Percentiles rank a stretch among this genome's conserved stretches.
These are phyloP conservation scores for Tetramorium alpestre DNA, from an alignment of 1,140 invertebrate genomes.

Conservation along the genomic window DNA sequence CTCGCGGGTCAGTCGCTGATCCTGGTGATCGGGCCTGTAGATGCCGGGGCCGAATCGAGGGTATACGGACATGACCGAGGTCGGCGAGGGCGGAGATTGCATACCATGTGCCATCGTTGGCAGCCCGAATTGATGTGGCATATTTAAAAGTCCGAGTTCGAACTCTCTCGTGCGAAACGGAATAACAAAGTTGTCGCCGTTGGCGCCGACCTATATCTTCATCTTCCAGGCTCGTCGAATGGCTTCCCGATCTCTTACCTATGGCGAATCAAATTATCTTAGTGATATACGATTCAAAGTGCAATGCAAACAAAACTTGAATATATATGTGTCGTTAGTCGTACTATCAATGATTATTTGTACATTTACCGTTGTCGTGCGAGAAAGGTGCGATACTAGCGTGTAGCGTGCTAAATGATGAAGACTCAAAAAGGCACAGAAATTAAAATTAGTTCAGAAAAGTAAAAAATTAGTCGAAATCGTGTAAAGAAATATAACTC, in stretches of 20 bases:
- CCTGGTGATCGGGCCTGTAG: conserved; percentile 89
- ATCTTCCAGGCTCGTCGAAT: conserved; percentile 51
- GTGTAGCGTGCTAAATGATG: background rate
- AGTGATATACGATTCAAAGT: background rate
- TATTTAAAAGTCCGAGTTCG: conserved; percentile 83
- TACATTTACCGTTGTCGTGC: background rate
- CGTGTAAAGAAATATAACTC: background rate
- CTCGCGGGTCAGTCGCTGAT: conserved; percentile 95
- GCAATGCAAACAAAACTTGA: background rate
- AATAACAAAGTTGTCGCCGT: conserved; percentile 37
- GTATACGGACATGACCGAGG: conserved; percentile 88
- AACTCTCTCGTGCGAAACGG: conserved; percentile 4
- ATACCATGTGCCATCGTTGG: conserved; percentile 89
- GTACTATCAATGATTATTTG: background rate
- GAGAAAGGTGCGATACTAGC: background rate
- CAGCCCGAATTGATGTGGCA: conserved; percentile 92
- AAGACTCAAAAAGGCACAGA: background rate
- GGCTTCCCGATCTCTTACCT: conserved; percentile 54
- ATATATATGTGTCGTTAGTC: background rate
- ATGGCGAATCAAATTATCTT: conserved; percentile 21
- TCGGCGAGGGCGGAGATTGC: conserved; percentile 92
- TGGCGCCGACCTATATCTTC: conserved; percentile 49
- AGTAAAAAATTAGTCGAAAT: background rate
- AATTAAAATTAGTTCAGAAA: background rate
- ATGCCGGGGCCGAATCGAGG: conserved; percentile 87